Evolutionary conservation across 1,140 invertebrate genomes (phyloP), one percentile per base, ranked within the genome.

Genomic region (Diorhabda carinulata): DNA sequence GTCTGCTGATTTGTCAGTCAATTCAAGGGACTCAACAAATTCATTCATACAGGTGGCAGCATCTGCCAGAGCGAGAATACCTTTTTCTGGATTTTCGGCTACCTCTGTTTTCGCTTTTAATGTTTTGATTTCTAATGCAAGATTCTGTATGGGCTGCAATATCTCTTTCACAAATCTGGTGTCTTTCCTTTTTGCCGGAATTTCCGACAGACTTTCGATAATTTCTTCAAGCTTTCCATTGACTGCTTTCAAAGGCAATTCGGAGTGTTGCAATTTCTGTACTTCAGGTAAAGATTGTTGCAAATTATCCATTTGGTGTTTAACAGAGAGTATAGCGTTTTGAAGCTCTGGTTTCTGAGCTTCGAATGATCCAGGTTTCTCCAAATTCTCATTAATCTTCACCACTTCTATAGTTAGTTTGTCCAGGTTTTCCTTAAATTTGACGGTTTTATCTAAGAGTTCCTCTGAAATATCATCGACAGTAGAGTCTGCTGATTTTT

Each of bases 331-430:
- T 5, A 70, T 47, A 60, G 68, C 68, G 64, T 64, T 59, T 7
- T 56, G 52, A 9, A 67, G 7, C 62, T 72, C 67, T 10, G 64
- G 43, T 61, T 69, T 57, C 52, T 66, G 47, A 57, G 25, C 43
- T 61, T 62, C n/a, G 44, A 64, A 43, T 66, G 63, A 25, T 68
- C 71, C 66, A 41, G 72, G 69, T 64, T 68, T 71, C n/a, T 62
- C 57, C 9, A 64, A 0, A 6, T 52, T 56, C 60, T 60, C 58
- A 57, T 65, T 70, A 40, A 70, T 45, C 57, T 68, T 43, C 8
- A 73, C 67, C 40, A 73, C n/a, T 45, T 71, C 47, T 5, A 57
- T 47, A 44, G 68, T 61, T 25, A 74, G 56, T 63, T 66, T 57
- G 4, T 52, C n/a, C 4, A 52, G 47, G 6, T 52, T 2, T 3